A percentile compares a stretch with the other conserved stretches of the same genome.
Conservation (phyloP, 2,888 invertebrate genomes). For the Cryptocephalus primarius region DNA sequence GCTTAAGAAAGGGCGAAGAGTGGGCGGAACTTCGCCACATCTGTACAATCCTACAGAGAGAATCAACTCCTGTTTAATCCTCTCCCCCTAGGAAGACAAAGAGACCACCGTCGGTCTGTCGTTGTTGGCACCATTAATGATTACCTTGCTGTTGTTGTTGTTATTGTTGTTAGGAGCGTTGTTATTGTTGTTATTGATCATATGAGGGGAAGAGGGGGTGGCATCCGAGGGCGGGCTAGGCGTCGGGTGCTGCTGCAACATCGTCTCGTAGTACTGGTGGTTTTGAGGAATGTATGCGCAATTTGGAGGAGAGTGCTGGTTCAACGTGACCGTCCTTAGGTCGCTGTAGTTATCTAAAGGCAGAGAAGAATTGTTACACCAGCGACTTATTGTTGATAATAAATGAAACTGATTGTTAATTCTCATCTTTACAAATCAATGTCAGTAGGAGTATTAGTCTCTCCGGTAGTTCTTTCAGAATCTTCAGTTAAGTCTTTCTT, state of each 20-base stretch:
- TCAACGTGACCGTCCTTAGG: constrained; percentile 20
- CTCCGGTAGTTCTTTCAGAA: too few relatives aligned
- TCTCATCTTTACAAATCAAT: too few relatives aligned
- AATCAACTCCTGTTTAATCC: too few relatives aligned
- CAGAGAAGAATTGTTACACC: constrained; percentile 4
- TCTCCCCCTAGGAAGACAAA: constrained; percentile 19
- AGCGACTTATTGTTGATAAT: too few relatives aligned
- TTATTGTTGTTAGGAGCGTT: constrained; percentile 17
- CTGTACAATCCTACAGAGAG: too few relatives aligned
- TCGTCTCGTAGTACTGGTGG: constrained; percentile 25
- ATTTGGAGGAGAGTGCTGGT: constrained; percentile 24
- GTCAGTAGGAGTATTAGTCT: too few relatives aligned
- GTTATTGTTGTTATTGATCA: constrained; percentile 13
- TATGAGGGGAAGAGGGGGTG: constrained; percentile 29
- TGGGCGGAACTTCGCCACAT: too few relatives aligned
- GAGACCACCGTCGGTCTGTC: constrained; percentile 36
- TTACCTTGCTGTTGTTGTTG: constrained; percentile 26
- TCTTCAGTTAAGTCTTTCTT: too few relatives aligned
- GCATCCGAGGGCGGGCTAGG: constrained; percentile 28
- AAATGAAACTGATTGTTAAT: too few relatives aligned
- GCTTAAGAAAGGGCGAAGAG: too few relatives aligned
- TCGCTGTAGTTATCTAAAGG: constrained; percentile 28
- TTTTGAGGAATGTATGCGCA: constrained; percentile 21
- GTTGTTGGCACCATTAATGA: constrained; percentile 28
- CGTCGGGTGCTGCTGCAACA: constrained; percentile 24